Evolutionary conservation across 2,888 invertebrate species (phyloP).

Genomic region (Norana najaformis): DNA sequence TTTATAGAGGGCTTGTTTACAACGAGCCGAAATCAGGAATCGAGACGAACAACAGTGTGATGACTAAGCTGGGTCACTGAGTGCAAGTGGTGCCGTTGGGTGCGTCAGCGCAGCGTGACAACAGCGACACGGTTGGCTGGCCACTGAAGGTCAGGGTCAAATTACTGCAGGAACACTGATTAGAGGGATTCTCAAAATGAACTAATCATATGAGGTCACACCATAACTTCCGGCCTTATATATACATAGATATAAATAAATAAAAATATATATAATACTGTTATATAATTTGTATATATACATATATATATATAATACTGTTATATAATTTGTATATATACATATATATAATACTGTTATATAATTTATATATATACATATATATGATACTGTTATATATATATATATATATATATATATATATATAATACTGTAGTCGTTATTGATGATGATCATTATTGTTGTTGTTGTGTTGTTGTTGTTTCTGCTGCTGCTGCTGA

Average conservation of each 20-base stretch:
- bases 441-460: background rate
- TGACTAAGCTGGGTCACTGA: background rate
- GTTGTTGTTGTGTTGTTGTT: too few relatives aligned
- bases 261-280: background rate
- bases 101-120: background rate
- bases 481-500: too few relatives aligned
- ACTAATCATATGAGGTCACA: background rate
- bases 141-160: constrained; percentile 19
- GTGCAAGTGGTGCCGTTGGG: background rate
- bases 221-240: background rate
- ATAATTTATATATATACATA: too few relatives aligned
- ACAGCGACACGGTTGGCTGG: background rate
- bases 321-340: too few relatives aligned
- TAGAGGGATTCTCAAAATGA: background rate
- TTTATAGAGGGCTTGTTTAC: background rate
- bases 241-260: background rate
- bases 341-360: too few relatives aligned
- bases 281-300: too few relatives aligned
- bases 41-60: background rate
- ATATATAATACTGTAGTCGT: too few relatives aligned
- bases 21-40: too few relatives aligned
- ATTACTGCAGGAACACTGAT: background rate
- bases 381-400: too few relatives aligned
- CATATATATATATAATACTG: too few relatives aligned
- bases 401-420: too few relatives aligned